These are phyloP conservation scores for Neolamprologus ventralis DNA, from an alignment of 2,113 vertebrate genomes.

Conservation along the genomic window DNA sequence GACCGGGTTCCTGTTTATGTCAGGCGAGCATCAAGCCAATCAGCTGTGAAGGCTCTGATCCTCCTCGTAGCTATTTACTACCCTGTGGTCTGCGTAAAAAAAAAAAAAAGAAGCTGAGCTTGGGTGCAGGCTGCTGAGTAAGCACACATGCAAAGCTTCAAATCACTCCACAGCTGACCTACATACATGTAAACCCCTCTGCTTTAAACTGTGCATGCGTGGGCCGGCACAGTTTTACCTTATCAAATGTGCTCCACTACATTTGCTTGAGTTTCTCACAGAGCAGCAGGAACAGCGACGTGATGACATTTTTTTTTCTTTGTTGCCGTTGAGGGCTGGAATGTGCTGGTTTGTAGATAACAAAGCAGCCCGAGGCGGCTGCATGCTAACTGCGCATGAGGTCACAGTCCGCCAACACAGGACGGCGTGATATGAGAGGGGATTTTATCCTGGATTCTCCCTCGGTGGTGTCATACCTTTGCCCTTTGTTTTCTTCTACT, in stretches of 20 bases:
- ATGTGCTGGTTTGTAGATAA: constrained; percentile 68
- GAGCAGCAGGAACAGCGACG: constrained; percentile 24
- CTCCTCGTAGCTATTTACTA: constrained; percentile 75
- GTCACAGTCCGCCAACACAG: constrained; percentile 63
- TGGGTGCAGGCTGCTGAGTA: constrained; percentile 63
- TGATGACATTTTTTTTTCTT: constrained; percentile 14
- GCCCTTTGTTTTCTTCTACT: background rate
- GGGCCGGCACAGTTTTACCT: background rate
- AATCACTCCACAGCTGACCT: constrained; percentile 45
- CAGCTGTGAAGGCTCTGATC: constrained; percentile 72
- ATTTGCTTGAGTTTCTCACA: constrained; percentile 26
- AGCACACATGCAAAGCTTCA: constrained; percentile 43
- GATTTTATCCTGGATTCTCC: constrained; percentile 68
- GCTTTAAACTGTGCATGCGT: background rate
- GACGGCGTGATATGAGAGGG: constrained; percentile 57
- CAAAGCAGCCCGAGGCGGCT: constrained; percentile 56
- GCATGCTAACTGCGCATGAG: constrained; percentile 63
- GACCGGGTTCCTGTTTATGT: constrained; percentile 75
- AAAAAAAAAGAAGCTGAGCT: constrained; percentile 68
- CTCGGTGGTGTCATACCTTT: constrained; percentile 45
- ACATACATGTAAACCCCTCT: constrained; percentile 16
- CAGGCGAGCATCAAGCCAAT: constrained; percentile 72
- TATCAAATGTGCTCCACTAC: background rate
- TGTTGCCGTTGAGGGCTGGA: constrained; percentile 36
- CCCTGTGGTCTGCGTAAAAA: constrained; percentile 70